Evolutionary conservation across 2,113 vertebrate genomes (phyloP).

Genomic region (Ondatra zibethicus): DNA sequence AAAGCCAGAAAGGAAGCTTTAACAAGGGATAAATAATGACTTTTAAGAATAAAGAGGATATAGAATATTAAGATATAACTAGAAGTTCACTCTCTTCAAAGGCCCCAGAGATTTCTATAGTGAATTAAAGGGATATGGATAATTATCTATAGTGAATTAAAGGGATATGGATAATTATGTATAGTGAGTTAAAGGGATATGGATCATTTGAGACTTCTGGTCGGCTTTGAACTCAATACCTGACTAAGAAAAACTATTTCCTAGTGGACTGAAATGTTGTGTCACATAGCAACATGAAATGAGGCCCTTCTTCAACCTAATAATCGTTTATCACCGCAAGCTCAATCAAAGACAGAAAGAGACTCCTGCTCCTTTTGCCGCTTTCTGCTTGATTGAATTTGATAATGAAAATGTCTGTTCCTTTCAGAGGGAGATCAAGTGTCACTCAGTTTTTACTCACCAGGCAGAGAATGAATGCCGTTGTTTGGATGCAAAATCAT

Average conservation of each 20-base stretch:
- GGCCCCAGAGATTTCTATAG: neutral
- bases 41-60: neutral
- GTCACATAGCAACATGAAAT: conserved; percentile 20
- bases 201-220: neutral
- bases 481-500: conserved; percentile 73
- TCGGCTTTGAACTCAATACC: neutral
- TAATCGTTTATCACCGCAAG: conserved; percentile 55
- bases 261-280: neutral
- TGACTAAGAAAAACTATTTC: conserved; percentile 11
- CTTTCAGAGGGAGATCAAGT: conserved; percentile 49
- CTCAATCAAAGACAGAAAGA: conserved; percentile 66
- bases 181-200: neutral
- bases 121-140: neutral
- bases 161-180: neutral
- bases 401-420: conserved; percentile 73
- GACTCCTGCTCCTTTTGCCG: conserved; percentile 76
- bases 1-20: neutral
- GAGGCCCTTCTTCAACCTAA: conserved; percentile 58
- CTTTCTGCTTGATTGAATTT: conserved; percentile 75
- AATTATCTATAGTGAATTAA: conserved; percentile 1
- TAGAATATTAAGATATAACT: conserved; percentile 1
- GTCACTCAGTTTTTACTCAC: conserved; percentile 72
- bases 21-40: neutral
- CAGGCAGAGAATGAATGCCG: conserved; percentile 25
- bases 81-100: neutral